A percentile compares a stretch with the other conserved stretches of the same genome.
Conservation (phyloP, 2,888 invertebrate genomes). For the Malthinus seriepunctatus region DNA sequence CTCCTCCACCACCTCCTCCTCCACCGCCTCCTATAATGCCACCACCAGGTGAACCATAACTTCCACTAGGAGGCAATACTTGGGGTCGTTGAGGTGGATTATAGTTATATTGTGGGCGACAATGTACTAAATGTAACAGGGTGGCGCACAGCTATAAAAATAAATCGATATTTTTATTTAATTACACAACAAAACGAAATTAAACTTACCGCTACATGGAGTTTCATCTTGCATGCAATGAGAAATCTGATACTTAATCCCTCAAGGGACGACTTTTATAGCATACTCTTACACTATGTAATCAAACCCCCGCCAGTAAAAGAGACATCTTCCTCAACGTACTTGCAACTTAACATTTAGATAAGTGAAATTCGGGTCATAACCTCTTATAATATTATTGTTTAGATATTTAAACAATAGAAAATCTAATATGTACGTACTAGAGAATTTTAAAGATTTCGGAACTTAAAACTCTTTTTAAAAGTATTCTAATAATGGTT, state of each 20-base stretch:
- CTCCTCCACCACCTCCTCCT: constrained; percentile 24
- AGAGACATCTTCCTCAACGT: constrained; percentile 45
- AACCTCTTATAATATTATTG: constrained; percentile 45
- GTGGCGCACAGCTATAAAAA: constrained; percentile 42
- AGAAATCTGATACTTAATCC: constrained; percentile 39
- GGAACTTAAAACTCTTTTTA: too few species aligned
- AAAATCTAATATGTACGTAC: not conserved
- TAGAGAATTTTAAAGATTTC: not conserved
- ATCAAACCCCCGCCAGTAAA: constrained; percentile 43
- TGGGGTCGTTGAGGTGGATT: constrained; percentile 59
- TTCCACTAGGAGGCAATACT: constrained; percentile 46
- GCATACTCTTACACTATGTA: constrained; percentile 38
- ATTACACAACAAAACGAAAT: not conserved
- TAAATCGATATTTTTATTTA: not conserved
- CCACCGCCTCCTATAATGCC: constrained; percentile 28
- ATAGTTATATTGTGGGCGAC: constrained; percentile 65
- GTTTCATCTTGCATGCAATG: constrained; percentile 46
- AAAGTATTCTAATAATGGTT: not conserved
- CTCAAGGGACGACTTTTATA: constrained; percentile 45
- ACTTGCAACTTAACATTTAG: constrained; percentile 48
- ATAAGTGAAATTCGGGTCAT: constrained; percentile 53
- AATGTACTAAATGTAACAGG: constrained; percentile 61
- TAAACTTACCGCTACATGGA: constrained; percentile 46
- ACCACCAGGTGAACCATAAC: constrained; percentile 53
- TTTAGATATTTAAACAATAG: constrained; percentile 23